These are phyloP conservation scores for Campaea margaritaria DNA, from an alignment of 2,888 invertebrate genomes.

Conservation along the genomic window DNA sequence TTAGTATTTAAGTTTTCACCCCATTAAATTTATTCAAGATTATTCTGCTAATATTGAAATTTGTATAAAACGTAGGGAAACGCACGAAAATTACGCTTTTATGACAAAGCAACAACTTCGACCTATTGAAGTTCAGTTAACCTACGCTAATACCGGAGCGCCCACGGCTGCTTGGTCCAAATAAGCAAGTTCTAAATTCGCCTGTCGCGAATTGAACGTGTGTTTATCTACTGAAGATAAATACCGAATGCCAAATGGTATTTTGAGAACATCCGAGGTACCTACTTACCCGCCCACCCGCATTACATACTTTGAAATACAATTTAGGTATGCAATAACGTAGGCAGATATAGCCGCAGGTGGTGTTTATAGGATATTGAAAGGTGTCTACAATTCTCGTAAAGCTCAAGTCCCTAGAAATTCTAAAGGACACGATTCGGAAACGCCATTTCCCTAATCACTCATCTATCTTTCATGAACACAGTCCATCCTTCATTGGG, in stretches of 20 bases:
- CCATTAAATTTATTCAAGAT: too few relatives aligned
- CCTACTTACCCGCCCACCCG: too few relatives aligned
- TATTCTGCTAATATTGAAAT: too few relatives aligned
- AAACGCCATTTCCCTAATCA: constrained; percentile 34
- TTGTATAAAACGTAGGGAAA: too few relatives aligned
- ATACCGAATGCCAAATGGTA: background rate
- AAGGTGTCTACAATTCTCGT: constrained; percentile 16
- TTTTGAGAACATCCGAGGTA: background rate
- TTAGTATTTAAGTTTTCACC: too few relatives aligned
- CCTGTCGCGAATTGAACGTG: too few relatives aligned
- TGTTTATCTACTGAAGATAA: background rate
- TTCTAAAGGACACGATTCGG: constrained; percentile 30
- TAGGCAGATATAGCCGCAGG: background rate
- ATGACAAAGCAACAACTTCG: too few relatives aligned
- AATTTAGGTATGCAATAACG: too few relatives aligned
- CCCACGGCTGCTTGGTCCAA: background rate
- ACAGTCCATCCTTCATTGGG: constrained; percentile 33
- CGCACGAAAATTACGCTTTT: too few relatives aligned
- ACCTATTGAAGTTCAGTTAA: too few relatives aligned
- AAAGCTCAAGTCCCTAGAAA: constrained; percentile 9
- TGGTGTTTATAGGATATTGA: background rate
- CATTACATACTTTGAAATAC: background rate
- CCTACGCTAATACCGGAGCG: background rate
- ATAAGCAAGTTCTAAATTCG: background rate
- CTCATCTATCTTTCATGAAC: constrained; percentile 34